Evolutionary conservation across 1,140 invertebrate species (phyloP).

Genomic region (Drosophila teissieri): DNA sequence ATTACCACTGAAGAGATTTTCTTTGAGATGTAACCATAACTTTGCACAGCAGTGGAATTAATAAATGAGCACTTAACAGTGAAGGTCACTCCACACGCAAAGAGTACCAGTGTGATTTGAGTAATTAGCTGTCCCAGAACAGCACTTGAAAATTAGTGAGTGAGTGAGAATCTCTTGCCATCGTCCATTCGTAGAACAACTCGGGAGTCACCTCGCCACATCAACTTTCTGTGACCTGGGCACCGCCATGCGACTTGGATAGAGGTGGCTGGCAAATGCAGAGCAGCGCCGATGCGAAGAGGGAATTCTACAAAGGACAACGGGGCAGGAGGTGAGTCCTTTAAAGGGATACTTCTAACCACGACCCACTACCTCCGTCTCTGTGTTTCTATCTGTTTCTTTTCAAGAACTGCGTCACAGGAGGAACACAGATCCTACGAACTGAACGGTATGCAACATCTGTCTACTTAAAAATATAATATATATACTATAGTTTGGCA

Average conservation of each 20-base stretch:
- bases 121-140: slow-evolving; percentile 10
- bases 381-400: slow-evolving; percentile 1
- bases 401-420: slow-evolving; percentile 66
- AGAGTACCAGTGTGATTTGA: slow-evolving; percentile 19
- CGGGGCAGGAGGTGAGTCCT: slow-evolving; percentile 57
- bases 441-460: slow-evolving; percentile 50
- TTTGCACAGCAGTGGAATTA: slow-evolving; percentile 6
- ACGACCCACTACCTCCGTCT: neutral
- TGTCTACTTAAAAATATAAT: neutral
- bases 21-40: slow-evolving; percentile 7
- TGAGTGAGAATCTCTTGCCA: neutral
- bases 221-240: slow-evolving; percentile 83
- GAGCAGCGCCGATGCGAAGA: slow-evolving; percentile 65
- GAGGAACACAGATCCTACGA: slow-evolving; percentile 68
- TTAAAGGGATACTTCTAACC: neutral
- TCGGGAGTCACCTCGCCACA: slow-evolving; percentile 78
- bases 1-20: neutral
- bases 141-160: slow-evolving; percentile 9
- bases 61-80: slow-evolving; percentile 7
- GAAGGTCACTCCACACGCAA: neutral
- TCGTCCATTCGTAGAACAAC: slow-evolving; percentile 62
- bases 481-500: too few species aligned
- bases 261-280: slow-evolving; percentile 72
- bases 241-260: slow-evolving; percentile 74
- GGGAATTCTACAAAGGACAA: slow-evolving; percentile 68